Percentiles rank a stretch among this genome's conserved stretches.
Evolutionary conservation across 1,140 invertebrate genomes (phyloP).

Genomic region (Apis mellifera): Amel_HAv3.1 CM009935.2:9664001-9664500

Average conservation of each 20-base stretch:
- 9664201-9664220: neutral
- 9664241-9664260: neutral
- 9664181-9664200: conserved; percentile 35
- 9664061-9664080: too few relatives aligned
- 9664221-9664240: neutral
- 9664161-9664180: conserved; percentile 56
- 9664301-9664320: conserved; percentile 37
- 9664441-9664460: conserved; percentile 8
- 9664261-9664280: conserved; percentile 1
- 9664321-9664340: conserved; percentile 50
- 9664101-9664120: conserved; percentile 13
- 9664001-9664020: conserved; percentile 15
- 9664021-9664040: neutral
- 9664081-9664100: conserved; percentile 3
- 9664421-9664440: conserved; percentile 62
- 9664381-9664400: conserved; percentile 72
- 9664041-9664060: conserved; percentile 27
- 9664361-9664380: conserved; percentile 71
- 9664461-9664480: conserved; percentile 16
- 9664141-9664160: conserved; percentile 66
- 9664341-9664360: conserved; percentile 64
- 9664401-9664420: conserved; percentile 53
- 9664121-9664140: conserved; percentile 67
- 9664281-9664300: conserved; percentile 46
- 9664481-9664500: neutral